Evolutionary conservation across 2,797 vertebrate genomes (phyloP), one percentile per base, ranked within the genome.

Genomic region (Helostoma temminkii): DNA sequence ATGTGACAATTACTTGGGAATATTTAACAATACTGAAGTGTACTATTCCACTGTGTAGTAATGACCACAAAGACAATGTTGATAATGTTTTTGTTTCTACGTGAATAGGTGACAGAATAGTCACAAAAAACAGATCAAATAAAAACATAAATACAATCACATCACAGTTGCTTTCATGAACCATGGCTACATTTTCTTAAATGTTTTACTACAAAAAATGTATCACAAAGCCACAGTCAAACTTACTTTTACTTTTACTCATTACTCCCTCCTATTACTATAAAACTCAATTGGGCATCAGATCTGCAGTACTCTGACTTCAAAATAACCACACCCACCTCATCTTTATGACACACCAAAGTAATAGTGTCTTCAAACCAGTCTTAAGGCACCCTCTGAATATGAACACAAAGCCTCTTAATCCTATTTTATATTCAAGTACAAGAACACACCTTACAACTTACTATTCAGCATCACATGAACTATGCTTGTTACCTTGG

Each of bases 131-230:
- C 14, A 39, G 15, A 15, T 39, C n/a, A 15, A 39, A 39, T 6
- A 41, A 41, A 16, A 36, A 36, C 10, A 36, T 7, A 2, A 2
- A 4, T n/a, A n/a, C 4, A 25, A 42, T 50, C 5, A 36, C 2
- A 22, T 53, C 49, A 58, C 42, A 62, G 56, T 16, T 11, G 16
- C 15, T 48, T 46, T 60, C 9, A 52, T 69, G 57, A 41, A 46
- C 19, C 3, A 1, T 30, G n/a, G 4, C 28, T 14, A 18, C n/a
- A 22, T 14, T 43, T 39, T 30, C 36, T 5, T 2, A 16, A 42
- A 15, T 26, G n/a, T 21, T 8, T 39, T 21, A n/a, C 19, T 49
- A 3, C 10, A 65, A 53, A 30, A 55, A 3, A 19, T 19, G 8
- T 3, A 24, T 37, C 5, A 42, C 7, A 75, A n/a, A 2, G 24